Evolutionary conservation across 1,140 invertebrate genomes (phyloP).

Genomic region (Arion vulgaris): DNA sequence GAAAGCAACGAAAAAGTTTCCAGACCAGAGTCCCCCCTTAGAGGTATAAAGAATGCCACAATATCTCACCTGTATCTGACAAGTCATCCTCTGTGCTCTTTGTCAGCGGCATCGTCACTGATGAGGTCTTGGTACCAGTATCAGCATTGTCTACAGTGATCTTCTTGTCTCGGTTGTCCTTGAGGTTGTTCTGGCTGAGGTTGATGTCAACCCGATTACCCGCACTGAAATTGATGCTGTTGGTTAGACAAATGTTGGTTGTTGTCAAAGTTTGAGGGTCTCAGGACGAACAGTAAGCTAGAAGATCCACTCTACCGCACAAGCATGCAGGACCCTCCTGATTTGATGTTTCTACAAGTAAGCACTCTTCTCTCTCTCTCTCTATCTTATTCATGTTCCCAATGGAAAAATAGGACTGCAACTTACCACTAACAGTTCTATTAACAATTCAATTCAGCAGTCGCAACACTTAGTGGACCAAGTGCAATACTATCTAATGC

Average conservation of each 20-base stretch:
- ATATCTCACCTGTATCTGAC: slow-evolving; percentile 49
- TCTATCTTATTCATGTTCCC: no score
- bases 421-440: no score
- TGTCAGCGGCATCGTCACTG: slow-evolving; percentile 34
- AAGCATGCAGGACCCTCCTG: not conserved
- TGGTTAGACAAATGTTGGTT: slow-evolving; percentile 17
- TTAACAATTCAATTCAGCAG: no score
- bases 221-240: slow-evolving; percentile 47
- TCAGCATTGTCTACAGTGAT: slow-evolving; percentile 49
- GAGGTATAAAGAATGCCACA: no score
- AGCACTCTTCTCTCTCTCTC: no score
- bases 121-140: slow-evolving; percentile 34
- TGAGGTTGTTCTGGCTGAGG: slow-evolving; percentile 66
- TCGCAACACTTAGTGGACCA: no score
- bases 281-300: not conserved
- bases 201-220: slow-evolving; percentile 57
- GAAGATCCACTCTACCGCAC: not conserved
- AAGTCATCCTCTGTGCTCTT: slow-evolving; percentile 49
- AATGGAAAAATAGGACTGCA: no score
- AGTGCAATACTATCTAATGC: no score
- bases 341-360: not conserved
- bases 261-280: not conserved
- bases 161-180: slow-evolving; percentile 63
- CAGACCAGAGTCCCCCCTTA: no score
- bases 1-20: no score